Percentiles rank a stretch among this genome's conserved stretches.
These are phyloP conservation scores for Cervus canadensis DNA, from an alignment of 2,113 vertebrate species.

Conservation along the genomic window DNA sequence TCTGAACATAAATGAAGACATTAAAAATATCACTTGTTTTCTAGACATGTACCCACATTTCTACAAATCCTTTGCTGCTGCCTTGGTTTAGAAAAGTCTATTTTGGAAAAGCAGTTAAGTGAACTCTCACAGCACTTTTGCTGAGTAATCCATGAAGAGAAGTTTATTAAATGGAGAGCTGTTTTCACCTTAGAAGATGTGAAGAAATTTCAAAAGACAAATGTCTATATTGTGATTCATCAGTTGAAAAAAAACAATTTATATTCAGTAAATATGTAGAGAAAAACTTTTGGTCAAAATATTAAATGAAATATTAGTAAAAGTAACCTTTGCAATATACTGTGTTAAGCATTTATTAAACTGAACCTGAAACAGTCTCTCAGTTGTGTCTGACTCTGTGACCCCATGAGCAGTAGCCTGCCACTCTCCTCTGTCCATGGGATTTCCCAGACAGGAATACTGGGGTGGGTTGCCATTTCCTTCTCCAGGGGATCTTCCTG, in stretches of 20 bases:
- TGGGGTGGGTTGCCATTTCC: neutral
- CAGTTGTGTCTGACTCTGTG: neutral
- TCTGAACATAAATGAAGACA: conserved; percentile 10
- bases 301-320: neutral
- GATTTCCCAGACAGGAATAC: neutral
- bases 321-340: neutral
- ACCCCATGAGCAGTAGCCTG: neutral
- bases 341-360: neutral
- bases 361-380: neutral
- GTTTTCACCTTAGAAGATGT: neutral
- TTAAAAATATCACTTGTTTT: conserved; percentile 45
- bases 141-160: neutral
- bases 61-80: neutral
- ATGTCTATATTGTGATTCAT: neutral
- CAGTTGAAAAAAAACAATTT: neutral
- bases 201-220: conserved; percentile 17
- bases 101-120: conserved; percentile 17
- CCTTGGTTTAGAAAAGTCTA: neutral
- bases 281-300: neutral
- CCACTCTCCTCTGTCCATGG: neutral
- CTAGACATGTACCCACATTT: neutral
- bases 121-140: neutral
- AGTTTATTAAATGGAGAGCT: neutral
- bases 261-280: neutral
- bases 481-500: neutral